A percentile compares a stretch with the other conserved stretches of the same genome.
Evolutionary conservation across 2,113 vertebrate genomes (phyloP).

Genomic region (Colistium nudipinnis): DNA sequence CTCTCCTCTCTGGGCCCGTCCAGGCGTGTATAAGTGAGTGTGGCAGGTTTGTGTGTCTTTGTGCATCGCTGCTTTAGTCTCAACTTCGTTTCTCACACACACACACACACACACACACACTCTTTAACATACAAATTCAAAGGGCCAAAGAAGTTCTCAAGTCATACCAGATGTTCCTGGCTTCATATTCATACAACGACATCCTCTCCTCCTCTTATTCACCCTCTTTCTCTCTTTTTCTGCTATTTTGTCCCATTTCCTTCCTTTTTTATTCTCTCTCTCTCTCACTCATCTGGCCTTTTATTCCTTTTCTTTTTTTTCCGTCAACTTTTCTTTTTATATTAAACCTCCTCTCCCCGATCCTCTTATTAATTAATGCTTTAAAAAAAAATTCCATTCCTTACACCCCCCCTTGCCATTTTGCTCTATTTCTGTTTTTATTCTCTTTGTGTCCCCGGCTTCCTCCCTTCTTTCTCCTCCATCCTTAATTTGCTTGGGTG

Average conservation of each 20-base stretch:
- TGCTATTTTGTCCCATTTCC: conserved; percentile 32
- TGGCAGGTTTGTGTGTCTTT: conserved; percentile 71
- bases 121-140: conserved; percentile 9
- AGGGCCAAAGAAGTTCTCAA: conserved; percentile 56
- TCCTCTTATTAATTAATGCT: conserved; percentile 6
- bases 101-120: conserved; percentile 24
- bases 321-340: conserved; percentile 22
- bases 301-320: conserved; percentile 12
- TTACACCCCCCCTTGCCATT: neutral
- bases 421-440: conserved; percentile 30
- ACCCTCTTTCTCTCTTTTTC: conserved; percentile 9
- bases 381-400: neutral
- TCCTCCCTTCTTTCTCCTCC: conserved; percentile 27
- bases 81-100: conserved; percentile 21
- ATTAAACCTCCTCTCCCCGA: conserved; percentile 4
- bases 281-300: conserved; percentile 47
- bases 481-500: conserved; percentile 39
- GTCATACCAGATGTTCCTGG: conserved; percentile 77
- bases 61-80: conserved; percentile 64
- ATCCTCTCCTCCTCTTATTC: conserved; percentile 44
- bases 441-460: conserved; percentile 23
- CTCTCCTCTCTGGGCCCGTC: conserved; percentile 31
- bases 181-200: conserved; percentile 43
- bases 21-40: conserved; percentile 68
- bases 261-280: no score